Conservation (phyloP, 2,797 vertebrate species). For the Euthynnus affinis region DNA sequence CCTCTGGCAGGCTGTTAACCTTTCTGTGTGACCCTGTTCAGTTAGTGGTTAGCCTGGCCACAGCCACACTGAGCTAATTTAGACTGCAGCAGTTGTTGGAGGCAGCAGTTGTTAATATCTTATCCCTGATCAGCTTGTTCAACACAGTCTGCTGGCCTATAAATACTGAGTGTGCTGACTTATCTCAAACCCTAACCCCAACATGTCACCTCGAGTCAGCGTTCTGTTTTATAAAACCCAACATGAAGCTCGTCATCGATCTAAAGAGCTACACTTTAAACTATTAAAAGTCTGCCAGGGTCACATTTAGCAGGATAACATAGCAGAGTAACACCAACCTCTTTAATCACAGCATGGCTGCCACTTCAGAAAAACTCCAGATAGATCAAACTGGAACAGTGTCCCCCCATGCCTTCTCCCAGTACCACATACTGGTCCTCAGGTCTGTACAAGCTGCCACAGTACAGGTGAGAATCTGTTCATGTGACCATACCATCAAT, state of each 20-base stretch:
- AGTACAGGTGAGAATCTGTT: no score
- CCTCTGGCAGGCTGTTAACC: conserved; percentile 50
- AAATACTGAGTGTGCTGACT: conserved; percentile 54
- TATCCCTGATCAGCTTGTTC: conserved; percentile 66
- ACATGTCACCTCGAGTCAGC: conserved; percentile 15
- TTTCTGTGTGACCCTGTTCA: conserved; percentile 54
- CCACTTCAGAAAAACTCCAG: background rate
- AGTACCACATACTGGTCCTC: background rate
- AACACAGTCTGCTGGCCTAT: conserved; percentile 49
- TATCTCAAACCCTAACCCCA: conserved; percentile 49
- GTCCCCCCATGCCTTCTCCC: background rate
- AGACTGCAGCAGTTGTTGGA: conserved; percentile 63
- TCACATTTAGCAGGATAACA: conserved; percentile 24
- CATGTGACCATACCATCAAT: background rate
- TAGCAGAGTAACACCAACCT: conserved; percentile 17
- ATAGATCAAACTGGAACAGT: background rate
- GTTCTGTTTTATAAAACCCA: conserved; percentile 29
- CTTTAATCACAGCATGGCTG: background rate
- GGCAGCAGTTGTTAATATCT: conserved; percentile 68
- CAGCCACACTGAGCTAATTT: conserved; percentile 58
- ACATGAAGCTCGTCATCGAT: conserved; percentile 6
- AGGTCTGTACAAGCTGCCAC: no score
- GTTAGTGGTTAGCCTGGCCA: conserved; percentile 46
- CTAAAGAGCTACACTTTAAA: conserved; percentile 23
- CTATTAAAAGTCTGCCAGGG: conserved; percentile 39